phyloP scores from a whole-genome alignment of 2,113 vertebrate genomes.

The Erythrolamprus reginae region DNA sequence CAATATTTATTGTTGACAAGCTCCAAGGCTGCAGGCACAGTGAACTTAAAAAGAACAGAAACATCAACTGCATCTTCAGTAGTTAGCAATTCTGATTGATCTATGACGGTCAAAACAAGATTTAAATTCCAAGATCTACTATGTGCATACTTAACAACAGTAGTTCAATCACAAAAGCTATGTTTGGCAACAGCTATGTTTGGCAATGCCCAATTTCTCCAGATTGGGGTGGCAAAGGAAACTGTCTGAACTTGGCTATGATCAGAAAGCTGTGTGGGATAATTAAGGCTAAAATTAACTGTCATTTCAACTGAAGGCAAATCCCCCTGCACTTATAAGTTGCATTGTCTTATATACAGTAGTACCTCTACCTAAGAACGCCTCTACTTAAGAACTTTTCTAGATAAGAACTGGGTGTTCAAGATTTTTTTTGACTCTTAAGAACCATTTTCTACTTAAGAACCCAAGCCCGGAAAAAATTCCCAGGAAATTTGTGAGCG shows the following conservation, averaged over 20 bases:
- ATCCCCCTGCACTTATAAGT: not conserved
- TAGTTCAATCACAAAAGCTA: not conserved
- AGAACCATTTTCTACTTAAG: no score
- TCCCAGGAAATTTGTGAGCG: no score
- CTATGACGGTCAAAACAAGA: not conserved
- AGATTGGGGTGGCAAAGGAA: not conserved
- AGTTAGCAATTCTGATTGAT: not conserved
- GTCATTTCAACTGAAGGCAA: not conserved
- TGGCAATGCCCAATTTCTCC: not conserved
- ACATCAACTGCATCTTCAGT: not conserved
- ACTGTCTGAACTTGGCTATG: not conserved
- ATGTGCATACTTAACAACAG: not conserved
- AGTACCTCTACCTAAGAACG: no score
- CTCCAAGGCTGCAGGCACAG: not conserved
- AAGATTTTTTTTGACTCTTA: no score
- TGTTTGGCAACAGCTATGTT: not conserved
- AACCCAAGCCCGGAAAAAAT: no score
- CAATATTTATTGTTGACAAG: not conserved
- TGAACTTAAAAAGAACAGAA: not conserved
- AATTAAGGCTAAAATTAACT: not conserved
- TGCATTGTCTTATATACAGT: not conserved
- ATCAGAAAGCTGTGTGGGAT: not conserved
- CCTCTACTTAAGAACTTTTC: no score
- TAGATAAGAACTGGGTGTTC: no score
- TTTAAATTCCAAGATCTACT: not conserved